Evolutionary conservation across 1,140 invertebrate species (phyloP).

Genomic region (Zaprionus vittiger): DNA sequence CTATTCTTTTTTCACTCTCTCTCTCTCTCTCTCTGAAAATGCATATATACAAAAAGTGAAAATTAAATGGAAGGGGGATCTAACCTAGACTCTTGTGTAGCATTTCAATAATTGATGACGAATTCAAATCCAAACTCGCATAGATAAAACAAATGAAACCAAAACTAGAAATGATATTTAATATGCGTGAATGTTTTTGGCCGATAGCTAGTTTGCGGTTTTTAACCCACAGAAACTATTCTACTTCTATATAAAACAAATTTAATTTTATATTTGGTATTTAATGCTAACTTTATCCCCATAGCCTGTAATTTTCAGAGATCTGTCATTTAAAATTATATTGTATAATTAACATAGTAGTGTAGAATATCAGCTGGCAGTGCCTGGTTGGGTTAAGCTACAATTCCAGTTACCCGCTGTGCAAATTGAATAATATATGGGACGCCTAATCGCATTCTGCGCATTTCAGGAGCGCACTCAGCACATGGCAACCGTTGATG

Average conservation of each 20-base stretch:
- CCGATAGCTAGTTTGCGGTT: not conserved
- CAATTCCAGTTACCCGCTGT: conserved; percentile 28
- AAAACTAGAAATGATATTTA: conserved; percentile 47
- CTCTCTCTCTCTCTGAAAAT: not conserved
- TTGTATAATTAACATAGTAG: not conserved
- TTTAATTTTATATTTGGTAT: not conserved
- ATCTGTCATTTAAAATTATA: not conserved
- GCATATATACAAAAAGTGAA: conserved; percentile 21
- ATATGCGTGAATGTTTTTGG: conserved; percentile 36
- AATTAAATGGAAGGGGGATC: conserved; percentile 21
- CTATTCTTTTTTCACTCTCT: not conserved
- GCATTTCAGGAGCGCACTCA: conserved; percentile 29
- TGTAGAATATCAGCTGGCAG: not conserved
- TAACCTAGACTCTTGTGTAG: not conserved
- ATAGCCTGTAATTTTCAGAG: too few species aligned
- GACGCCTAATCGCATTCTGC: conserved; percentile 45
- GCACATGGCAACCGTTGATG: not conserved
- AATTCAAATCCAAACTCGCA: conserved; percentile 12
- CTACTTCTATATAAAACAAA: not conserved
- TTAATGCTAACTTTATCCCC: too few species aligned
- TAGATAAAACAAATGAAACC: conserved; percentile 54
- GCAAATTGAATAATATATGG: conserved; percentile 71
- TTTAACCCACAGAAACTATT: not conserved
- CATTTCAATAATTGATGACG: conserved; percentile 40
- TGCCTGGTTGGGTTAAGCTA: conserved; percentile 25